Conservation (phyloP, 2,113 vertebrate species). For the Oriolus oriolus region DNA sequence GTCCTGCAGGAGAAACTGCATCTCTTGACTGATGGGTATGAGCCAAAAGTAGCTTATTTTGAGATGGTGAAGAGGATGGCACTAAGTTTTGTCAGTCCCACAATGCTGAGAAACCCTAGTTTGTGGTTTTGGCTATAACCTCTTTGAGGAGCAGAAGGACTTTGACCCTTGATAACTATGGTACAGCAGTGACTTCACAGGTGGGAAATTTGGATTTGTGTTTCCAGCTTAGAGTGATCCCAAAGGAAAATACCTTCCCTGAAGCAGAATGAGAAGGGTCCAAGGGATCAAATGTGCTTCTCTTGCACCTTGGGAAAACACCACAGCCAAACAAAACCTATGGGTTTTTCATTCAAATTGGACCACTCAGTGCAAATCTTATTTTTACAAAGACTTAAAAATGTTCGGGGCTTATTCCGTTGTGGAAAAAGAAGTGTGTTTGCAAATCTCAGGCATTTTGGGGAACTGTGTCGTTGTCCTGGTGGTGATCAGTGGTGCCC, state of each 20-base stretch:
- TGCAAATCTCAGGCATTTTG: background rate
- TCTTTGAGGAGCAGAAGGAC: background rate
- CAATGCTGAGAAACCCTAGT: background rate
- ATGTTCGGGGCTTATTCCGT: background rate
- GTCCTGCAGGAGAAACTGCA: background rate
- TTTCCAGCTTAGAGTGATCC: background rate
- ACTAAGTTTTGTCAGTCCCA: background rate
- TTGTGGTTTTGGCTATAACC: background rate
- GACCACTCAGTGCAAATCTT: accelerated
- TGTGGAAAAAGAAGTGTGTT: background rate
- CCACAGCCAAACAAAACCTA: background rate
- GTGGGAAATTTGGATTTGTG: background rate
- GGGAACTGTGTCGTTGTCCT: background rate
- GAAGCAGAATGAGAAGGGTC: background rate
- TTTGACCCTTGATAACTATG: background rate
- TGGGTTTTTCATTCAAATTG: background rate
- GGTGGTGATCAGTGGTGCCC: background rate
- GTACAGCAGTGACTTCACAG: background rate
- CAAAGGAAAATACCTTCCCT: background rate
- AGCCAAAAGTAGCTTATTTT: background rate
- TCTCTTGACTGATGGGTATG: background rate
- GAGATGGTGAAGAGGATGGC: background rate
- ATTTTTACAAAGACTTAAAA: background rate
- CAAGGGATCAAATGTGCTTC: background rate
- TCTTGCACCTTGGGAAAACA: background rate